Evolutionary conservation across 2,888 invertebrate genomes (phyloP), one percentile per base, ranked within the genome.

Genomic region (Acrobasis consociella): DNA sequence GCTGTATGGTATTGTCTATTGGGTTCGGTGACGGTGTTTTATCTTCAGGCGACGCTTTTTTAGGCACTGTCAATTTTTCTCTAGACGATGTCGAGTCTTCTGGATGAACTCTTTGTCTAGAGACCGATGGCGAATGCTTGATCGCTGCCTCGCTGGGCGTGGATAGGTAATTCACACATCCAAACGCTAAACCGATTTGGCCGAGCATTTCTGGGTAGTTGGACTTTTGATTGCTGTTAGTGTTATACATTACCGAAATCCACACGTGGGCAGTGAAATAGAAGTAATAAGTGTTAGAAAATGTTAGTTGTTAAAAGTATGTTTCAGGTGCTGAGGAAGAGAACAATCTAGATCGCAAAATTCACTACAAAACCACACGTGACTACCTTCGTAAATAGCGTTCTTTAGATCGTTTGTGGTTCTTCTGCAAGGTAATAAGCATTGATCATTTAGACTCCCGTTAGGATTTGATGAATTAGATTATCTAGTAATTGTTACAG

Each of bases 181-280:
- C 93, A 80, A 93, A 93, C 5, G 93, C 93, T 58, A 93, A 78
- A 7, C 93, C 93, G 74, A 93, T 93, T 74, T 93, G 93, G 10
- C 93, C 93, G 66, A 93, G 83, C 93, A 93, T 93, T 75, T 93
- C 93, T 17, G 93, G 93, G 71, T 93, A 93, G 81, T 93, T 93
- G 2, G 93, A 91, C 71, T 89, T 93, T 77, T 91, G 91, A 72
- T 89, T 93, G 81, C 93, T 93, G 78, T 82, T 78, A 78, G 77
- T 68, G 49, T 31, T 38, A 62, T 80, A 79, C 80, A 72, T 79
- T 62, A 78, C 80, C 79, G 65, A 70, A 72, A 72, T 81, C 81
- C 81, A 78, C 73, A 72, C 75, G 78, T 69, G 76, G 75, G 85
- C 86, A 74, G 81, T 81, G 83, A 83, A 83, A 84, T 68, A 79